phyloP scores from a whole-genome alignment of 1,140 invertebrate species.

The Tribolium castaneum region DNA sequence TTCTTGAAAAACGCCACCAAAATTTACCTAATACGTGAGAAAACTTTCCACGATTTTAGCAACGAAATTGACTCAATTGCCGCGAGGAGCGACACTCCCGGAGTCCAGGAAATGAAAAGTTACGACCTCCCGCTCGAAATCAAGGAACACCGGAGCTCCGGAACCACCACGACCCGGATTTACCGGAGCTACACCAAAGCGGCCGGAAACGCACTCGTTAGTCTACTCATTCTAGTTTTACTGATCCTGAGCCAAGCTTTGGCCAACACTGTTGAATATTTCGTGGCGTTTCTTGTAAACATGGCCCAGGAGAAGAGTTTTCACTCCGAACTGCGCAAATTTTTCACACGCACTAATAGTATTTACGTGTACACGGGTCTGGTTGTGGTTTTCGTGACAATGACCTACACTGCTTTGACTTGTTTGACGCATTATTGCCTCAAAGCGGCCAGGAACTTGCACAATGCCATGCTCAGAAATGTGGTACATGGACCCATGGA shows the following conservation, averaged over 20 bases:
- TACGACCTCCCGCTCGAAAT: background rate
- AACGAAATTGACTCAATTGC: background rate
- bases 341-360: background rate
- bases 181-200: background rate
- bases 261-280: background rate
- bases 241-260: background rate
- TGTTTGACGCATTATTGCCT: constrained; percentile 63
- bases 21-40: background rate
- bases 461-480: constrained; percentile 74
- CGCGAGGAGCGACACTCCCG: background rate
- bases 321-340: background rate
- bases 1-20: background rate
- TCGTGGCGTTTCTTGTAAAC: background rate
- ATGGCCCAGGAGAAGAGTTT: background rate
- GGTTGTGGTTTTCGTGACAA: background rate
- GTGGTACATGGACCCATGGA: constrained; percentile 73
- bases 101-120: background rate
- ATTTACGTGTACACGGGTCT: background rate
- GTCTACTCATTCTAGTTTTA: background rate
- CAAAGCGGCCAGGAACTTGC: constrained; percentile 71
- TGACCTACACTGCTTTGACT: background rate
- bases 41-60: background rate
- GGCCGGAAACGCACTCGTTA: background rate
- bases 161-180: background rate
- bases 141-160: background rate